Conservation (phyloP, 2,113 vertebrate genomes). For the Oceanites oceanicus region DNA sequence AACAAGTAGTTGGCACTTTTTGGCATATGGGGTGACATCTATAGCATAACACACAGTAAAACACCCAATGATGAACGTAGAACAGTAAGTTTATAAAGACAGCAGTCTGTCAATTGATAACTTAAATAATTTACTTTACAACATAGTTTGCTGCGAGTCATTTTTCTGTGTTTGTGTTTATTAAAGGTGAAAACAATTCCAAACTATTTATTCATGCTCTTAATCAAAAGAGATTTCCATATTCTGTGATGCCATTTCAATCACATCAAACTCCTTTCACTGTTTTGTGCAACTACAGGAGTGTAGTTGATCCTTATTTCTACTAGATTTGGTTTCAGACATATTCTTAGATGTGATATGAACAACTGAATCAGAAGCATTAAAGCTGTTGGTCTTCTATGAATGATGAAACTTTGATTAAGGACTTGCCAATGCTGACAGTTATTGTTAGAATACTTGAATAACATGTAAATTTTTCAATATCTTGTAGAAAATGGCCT, state of each 20-base stretch:
- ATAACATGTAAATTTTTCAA: background rate
- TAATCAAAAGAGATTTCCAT: background rate
- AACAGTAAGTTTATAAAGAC: background rate
- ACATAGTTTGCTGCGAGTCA: background rate
- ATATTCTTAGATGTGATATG: background rate
- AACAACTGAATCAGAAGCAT: background rate
- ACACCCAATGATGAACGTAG: background rate
- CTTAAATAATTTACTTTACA: background rate
- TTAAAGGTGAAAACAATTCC: background rate
- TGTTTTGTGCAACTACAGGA: background rate
- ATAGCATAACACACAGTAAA: background rate
- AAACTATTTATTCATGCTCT: background rate
- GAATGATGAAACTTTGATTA: background rate
- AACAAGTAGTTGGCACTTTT: background rate
- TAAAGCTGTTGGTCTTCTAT: background rate
- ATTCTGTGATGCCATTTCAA: conserved; percentile 20
- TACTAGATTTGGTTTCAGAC: background rate
- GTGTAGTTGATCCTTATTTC: background rate
- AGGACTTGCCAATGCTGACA: background rate
- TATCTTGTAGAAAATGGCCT: background rate
- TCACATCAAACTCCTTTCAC: conserved; percentile 21
- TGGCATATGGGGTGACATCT: background rate
- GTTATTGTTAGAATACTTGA: background rate
- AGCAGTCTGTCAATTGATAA: background rate
- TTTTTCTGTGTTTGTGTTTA: background rate